Evolutionary conservation across 35 echinoderm and acorn worm genomes (phyloP).

Genomic region (Antedon bifida): DNA sequence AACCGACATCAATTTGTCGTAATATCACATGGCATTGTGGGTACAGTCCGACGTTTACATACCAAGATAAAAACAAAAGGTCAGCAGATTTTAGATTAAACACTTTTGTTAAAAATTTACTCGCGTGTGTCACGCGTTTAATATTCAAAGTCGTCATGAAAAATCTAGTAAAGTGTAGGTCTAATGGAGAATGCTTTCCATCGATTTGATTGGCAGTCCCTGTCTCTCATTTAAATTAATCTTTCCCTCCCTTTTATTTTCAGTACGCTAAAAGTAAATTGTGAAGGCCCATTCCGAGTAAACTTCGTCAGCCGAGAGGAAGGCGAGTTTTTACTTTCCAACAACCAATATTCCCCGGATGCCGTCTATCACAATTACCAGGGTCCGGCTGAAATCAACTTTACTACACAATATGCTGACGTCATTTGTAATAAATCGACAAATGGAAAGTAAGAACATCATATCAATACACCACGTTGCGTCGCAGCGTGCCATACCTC

Average conservation of each 20-base stretch:
- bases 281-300: conserved; percentile 32
- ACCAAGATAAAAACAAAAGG: background rate
- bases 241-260: background rate
- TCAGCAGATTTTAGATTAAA: background rate
- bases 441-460: background rate
- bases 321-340: conserved; percentile 11
- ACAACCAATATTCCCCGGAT: conserved; percentile 13
- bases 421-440: conserved; percentile 17
- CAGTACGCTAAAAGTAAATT: conserved; percentile 35
- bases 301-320: conserved; percentile 43
- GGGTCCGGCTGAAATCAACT: conserved; percentile 24
- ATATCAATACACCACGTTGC: background rate
- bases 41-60: background rate
- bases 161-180: too few species aligned
- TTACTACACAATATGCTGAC: conserved; percentile 55
- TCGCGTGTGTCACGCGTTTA: too few species aligned
- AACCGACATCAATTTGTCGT: background rate
- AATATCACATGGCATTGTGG: background rate
- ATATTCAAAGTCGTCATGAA: too few species aligned
- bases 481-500: background rate
- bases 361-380: conserved; percentile 18
- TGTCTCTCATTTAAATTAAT: too few species aligned
- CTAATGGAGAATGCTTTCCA: too few species aligned
- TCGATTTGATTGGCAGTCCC: too few species aligned
- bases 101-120: too few species aligned